phyloP scores from a whole-genome alignment of 2,888 invertebrate species.

The Platycheirus rosarum region DNA sequence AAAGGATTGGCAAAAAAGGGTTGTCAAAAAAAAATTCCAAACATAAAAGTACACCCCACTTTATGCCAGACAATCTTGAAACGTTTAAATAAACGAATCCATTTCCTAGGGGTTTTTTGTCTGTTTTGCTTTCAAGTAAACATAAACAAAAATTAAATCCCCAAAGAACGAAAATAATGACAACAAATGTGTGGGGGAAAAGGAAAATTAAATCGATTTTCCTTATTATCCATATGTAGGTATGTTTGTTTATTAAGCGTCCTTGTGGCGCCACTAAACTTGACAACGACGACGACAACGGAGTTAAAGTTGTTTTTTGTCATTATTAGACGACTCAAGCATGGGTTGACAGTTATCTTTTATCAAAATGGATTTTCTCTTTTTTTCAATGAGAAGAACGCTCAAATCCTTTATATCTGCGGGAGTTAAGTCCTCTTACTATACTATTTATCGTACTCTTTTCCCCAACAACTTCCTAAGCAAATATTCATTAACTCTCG shows the following conservation, averaged over 20 bases:
- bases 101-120: conserved; percentile 2
- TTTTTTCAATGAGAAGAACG: conserved; percentile 25
- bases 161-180: conserved; percentile 8
- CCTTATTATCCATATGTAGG: conserved; percentile 11
- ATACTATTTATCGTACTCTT: conserved; percentile 32
- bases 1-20: not conserved
- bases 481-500: conserved; percentile 26
- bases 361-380: conserved; percentile 34
- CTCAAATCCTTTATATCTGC: conserved; percentile 35
- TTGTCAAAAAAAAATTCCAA: too few species aligned
- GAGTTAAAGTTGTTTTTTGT: conserved; percentile 24
- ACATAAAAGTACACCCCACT: too few species aligned
- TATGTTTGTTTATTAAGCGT: conserved; percentile 49
- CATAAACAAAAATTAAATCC: not conserved
- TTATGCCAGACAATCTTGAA: not conserved
- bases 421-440: not conserved
- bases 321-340: conserved; percentile 42
- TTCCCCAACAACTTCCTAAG: not conserved
- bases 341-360: conserved; percentile 28
- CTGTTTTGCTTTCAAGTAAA: not conserved
- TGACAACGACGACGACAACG: not conserved
- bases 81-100: conserved; percentile 4
- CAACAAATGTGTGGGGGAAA: conserved; percentile 43
- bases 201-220: conserved; percentile 64
- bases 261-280: conserved; percentile 59